phyloP scores from a whole-genome alignment of 2,113 vertebrate species.

The Fregetta grallaria region DNA sequence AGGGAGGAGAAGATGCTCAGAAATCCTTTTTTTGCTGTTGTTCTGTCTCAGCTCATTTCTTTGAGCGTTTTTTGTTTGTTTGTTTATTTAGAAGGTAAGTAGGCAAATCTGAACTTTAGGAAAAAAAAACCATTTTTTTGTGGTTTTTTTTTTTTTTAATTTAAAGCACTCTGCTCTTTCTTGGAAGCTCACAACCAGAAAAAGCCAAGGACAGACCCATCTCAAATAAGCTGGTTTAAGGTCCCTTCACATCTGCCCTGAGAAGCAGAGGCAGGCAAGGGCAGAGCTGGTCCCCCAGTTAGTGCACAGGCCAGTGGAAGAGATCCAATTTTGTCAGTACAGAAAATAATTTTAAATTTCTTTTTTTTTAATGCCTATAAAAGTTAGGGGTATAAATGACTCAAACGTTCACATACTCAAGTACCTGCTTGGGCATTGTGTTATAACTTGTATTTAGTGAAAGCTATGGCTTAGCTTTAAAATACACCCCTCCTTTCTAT shows the following conservation, averaged over 20 bases:
- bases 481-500: background rate
- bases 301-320: background rate
- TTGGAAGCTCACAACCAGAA: background rate
- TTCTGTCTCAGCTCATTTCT: background rate
- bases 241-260: background rate
- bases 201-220: background rate
- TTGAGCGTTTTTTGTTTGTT: background rate
- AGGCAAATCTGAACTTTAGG: background rate
- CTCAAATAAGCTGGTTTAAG: background rate
- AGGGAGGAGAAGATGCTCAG: background rate
- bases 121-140: background rate
- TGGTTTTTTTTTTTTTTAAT: background rate
- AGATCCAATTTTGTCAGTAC: background rate
- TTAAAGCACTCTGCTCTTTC: background rate
- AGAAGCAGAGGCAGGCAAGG: background rate
- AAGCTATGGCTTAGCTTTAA: background rate
- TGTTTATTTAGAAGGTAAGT: background rate
- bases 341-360: background rate
- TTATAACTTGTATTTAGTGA: background rate
- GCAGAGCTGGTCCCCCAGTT: background rate
- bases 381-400: background rate
- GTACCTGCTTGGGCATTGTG: background rate
- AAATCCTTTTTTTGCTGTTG: background rate
- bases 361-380: background rate
- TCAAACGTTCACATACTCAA: background rate